phyloP scores from a whole-genome alignment of 2,888 invertebrate species.

The Noctuana brunneofusca region DNA sequence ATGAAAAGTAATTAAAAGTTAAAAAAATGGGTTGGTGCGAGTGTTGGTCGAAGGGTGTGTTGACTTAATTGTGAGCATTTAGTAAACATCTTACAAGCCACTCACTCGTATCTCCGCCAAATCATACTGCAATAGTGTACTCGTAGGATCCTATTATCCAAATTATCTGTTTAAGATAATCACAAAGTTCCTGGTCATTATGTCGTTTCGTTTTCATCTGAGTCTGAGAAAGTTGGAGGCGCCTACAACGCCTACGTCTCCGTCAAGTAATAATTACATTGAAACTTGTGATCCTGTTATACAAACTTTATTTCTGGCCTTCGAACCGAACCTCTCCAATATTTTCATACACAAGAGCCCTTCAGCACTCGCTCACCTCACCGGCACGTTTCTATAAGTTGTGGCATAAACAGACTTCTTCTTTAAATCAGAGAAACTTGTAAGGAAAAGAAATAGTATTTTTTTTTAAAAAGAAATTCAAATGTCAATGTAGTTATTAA shows the following conservation, averaged over 20 bases:
- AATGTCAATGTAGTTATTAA: too few relatives aligned
- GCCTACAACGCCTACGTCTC: not conserved
- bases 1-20: too few relatives aligned
- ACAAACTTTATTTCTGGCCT: not conserved
- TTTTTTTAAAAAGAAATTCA: too few relatives aligned
- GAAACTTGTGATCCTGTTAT: conserved; percentile 14
- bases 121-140: too few relatives aligned
- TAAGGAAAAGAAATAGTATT: too few relatives aligned
- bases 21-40: too few relatives aligned
- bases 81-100: too few relatives aligned
- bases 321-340: conserved; percentile 1
- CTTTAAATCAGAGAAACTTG: not conserved
- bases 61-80: too few relatives aligned
- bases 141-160: too few relatives aligned
- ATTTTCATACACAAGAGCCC: not conserved
- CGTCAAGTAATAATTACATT: conserved; percentile 8
- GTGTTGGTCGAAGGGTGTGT: too few relatives aligned
- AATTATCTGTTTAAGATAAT: not conserved
- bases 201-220: not conserved
- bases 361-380: not conserved
- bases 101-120: too few relatives aligned
- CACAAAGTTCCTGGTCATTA: not conserved
- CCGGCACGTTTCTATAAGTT: not conserved
- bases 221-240: not conserved
- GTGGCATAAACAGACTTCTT: conserved; percentile 1